Evolutionary conservation across 2,113 vertebrate genomes (phyloP).

Genomic region (Petromus typicus): DNA sequence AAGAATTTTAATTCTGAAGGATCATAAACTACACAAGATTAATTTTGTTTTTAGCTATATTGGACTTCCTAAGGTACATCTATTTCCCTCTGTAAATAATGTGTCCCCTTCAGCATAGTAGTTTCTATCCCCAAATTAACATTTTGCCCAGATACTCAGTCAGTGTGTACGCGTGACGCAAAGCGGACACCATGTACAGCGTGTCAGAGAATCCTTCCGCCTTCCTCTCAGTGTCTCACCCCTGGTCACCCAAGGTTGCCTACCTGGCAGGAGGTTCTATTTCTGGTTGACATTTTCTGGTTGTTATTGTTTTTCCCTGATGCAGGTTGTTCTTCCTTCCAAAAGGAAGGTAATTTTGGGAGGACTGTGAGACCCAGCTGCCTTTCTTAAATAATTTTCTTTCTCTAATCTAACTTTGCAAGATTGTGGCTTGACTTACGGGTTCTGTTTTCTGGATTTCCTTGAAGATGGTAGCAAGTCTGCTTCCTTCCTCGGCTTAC

Average conservation of each 20-base stretch:
- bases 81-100: slow-evolving; percentile 31
- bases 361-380: neutral
- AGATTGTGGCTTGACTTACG: neutral
- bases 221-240: neutral
- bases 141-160: neutral
- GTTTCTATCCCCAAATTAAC: neutral
- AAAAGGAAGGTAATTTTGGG: neutral
- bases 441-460: neutral
- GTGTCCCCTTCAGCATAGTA: neutral
- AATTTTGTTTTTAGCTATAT: slow-evolving; percentile 20
- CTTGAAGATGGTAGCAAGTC: neutral
- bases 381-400: neutral
- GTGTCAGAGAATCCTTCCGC: neutral
- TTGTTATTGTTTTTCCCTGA: no score
- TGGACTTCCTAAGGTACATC: slow-evolving; percentile 22
- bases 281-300: neutral
- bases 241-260: neutral
- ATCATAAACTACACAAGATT: neutral
- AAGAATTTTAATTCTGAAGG: neutral
- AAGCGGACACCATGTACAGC: neutral
- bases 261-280: neutral
- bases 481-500: neutral
- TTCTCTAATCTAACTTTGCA: slow-evolving; percentile 37
- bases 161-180: neutral
- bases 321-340: neutral